These are phyloP conservation scores for Parnassius smintheus DNA, from an alignment of 2,888 invertebrate species.

Conservation along the genomic window DNA sequence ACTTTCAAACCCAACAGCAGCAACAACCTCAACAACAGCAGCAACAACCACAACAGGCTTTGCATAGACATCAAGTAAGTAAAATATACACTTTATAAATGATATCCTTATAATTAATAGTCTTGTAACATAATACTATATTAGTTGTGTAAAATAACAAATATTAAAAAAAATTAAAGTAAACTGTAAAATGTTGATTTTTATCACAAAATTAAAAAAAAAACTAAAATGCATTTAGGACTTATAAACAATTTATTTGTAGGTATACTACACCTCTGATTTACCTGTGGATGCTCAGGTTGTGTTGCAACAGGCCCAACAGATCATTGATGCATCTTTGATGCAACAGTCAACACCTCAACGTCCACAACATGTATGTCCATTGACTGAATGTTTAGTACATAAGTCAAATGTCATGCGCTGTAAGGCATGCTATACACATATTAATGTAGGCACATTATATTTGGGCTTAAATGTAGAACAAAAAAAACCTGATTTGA, in stretches of 20 bases:
- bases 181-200: too few species aligned
- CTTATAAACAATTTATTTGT: constrained; percentile 65
- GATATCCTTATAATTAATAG: background rate
- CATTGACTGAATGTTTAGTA: constrained; percentile 39
- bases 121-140: background rate
- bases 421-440: constrained; percentile 11
- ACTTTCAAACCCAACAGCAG: constrained; percentile 59
- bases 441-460: too few species aligned
- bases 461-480: too few species aligned
- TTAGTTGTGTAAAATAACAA: too few species aligned
- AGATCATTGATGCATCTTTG: constrained; percentile 79
- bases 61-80: constrained; percentile 62
- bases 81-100: background rate
- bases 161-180: too few species aligned
- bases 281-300: constrained; percentile 79
- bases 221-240: constrained; percentile 30
- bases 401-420: constrained; percentile 32
- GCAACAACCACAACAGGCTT: constrained; percentile 50
- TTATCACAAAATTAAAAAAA: background rate
- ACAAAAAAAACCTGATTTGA: too few species aligned
- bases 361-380: constrained; percentile 80
- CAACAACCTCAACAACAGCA: constrained; percentile 52
- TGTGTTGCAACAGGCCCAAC: constrained; percentile 80
- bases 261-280: constrained; percentile 81
- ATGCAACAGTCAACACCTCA: constrained; percentile 77